These are phyloP conservation scores for Hypomesus transpacificus DNA, from an alignment of 2,113 vertebrate genomes.

Conservation along the genomic window DNA sequence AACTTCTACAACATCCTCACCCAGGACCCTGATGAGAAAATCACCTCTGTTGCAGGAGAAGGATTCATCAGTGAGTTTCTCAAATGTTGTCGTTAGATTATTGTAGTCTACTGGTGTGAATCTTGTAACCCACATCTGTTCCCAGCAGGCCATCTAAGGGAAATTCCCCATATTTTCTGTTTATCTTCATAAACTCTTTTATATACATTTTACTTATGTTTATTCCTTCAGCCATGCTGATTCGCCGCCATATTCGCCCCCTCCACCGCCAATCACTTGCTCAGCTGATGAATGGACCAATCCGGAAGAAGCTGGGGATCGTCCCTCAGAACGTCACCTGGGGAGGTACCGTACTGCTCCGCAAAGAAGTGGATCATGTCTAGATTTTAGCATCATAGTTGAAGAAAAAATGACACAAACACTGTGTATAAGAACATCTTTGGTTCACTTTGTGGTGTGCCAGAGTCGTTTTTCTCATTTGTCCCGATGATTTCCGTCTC, in stretches of 20 bases:
- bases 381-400: neutral
- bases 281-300: slow-evolving; percentile 89
- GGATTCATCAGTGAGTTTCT: slow-evolving; percentile 58
- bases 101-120: too few species aligned
- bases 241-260: slow-evolving; percentile 69
- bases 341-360: slow-evolving; percentile 79
- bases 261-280: slow-evolving; percentile 74
- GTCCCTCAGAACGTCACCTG: slow-evolving; percentile 87
- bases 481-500: neutral
- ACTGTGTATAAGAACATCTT: too few species aligned
- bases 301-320: slow-evolving; percentile 84
- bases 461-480: neutral
- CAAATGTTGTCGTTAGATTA: too few species aligned
- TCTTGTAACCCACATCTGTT: too few species aligned
- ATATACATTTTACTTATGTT: neutral
- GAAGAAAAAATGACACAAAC: too few species aligned
- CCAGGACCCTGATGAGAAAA: slow-evolving; percentile 57
- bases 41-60: neutral
- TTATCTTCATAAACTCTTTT: neutral
- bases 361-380: too few species aligned
- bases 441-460: too few species aligned
- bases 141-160: too few species aligned
- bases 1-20: slow-evolving; percentile 98
- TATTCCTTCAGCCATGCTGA: slow-evolving; percentile 67
- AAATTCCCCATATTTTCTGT: too few species aligned